Conservation (phyloP, 2,888 invertebrate species). For the Epistrophe eligans region DNA sequence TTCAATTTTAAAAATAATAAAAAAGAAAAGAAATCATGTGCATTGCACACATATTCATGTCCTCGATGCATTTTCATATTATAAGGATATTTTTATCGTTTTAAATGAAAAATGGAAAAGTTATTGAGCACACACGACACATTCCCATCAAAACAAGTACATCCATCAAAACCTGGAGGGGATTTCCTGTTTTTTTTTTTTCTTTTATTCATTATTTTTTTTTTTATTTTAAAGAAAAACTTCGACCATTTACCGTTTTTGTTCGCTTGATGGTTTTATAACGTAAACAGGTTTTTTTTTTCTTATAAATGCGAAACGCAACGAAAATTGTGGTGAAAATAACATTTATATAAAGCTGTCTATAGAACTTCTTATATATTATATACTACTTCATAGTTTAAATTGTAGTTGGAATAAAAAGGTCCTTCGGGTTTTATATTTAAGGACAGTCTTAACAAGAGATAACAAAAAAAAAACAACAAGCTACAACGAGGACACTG, state of each 20-base stretch:
- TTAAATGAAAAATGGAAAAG: slow-evolving; percentile 31
- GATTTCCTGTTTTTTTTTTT: slow-evolving; percentile 1
- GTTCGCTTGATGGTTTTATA: not conserved
- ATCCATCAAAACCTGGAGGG: slow-evolving; percentile 42
- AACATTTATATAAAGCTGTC: not conserved
- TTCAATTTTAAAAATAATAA: slow-evolving; percentile 13
- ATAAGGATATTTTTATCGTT: not conserved
- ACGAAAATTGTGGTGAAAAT: not conserved
- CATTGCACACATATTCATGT: not conserved
- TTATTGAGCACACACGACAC: slow-evolving; percentile 43
- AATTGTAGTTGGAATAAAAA: not conserved
- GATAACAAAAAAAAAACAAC: slow-evolving; percentile 4
- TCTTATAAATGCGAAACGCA: not conserved
- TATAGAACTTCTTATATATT: not conserved
- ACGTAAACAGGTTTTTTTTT: slow-evolving; percentile 21
- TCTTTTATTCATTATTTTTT: not conserved
- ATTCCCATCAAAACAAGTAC: slow-evolving; percentile 68
- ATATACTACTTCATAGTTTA: not conserved
- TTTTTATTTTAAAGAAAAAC: not conserved
- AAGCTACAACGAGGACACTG: slow-evolving; percentile 34
- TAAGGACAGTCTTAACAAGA: not conserved
- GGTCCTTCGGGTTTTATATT: slow-evolving; percentile 1
- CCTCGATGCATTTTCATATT: slow-evolving; percentile 7
- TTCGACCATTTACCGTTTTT: not conserved
- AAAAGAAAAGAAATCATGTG: not conserved